phyloP scores from a whole-genome alignment of 1,140 invertebrate species.

The Paraescarpia echinospica region DNA sequence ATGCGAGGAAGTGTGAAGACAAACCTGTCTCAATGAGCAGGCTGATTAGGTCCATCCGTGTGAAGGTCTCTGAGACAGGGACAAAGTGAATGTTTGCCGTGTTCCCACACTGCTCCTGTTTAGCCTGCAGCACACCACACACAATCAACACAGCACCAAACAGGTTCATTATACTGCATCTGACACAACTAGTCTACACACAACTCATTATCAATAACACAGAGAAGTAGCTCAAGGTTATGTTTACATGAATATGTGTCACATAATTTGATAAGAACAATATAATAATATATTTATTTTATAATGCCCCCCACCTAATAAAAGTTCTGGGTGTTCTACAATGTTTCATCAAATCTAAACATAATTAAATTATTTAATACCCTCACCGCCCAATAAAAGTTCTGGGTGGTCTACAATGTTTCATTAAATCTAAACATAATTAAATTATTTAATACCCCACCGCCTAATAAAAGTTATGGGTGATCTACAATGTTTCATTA shows the following conservation, averaged over 20 bases:
- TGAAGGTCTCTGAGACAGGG: constrained; percentile 30
- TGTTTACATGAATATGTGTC: neutral
- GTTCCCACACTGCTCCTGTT: neutral
- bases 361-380: too few relatives aligned
- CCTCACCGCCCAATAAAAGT: too few relatives aligned
- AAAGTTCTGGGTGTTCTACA: too few relatives aligned
- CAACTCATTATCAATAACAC: neutral
- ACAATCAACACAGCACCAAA: neutral
- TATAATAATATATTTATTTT: too few relatives aligned
- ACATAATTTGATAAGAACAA: too few relatives aligned
- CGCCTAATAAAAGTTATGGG: too few relatives aligned
- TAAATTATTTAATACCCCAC: too few relatives aligned
- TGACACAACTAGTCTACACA: neutral
- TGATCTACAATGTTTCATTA: too few relatives aligned
- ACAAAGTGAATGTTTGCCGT: constrained; percentile 3
- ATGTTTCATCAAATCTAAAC: too few relatives aligned
- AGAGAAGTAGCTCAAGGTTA: neutral
- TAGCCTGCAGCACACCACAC: neutral
- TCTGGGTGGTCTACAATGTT: too few relatives aligned
- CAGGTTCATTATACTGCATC: neutral
- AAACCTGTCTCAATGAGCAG: constrained; percentile 38
- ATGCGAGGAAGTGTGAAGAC: neutral
- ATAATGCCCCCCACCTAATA: too few relatives aligned
- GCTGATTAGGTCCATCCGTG: constrained; percentile 36
- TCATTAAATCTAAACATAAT: too few relatives aligned